Evolutionary conservation across 2,888 invertebrate genomes (phyloP).

Genomic region (Dasysyrphus tricinctus): DNA sequence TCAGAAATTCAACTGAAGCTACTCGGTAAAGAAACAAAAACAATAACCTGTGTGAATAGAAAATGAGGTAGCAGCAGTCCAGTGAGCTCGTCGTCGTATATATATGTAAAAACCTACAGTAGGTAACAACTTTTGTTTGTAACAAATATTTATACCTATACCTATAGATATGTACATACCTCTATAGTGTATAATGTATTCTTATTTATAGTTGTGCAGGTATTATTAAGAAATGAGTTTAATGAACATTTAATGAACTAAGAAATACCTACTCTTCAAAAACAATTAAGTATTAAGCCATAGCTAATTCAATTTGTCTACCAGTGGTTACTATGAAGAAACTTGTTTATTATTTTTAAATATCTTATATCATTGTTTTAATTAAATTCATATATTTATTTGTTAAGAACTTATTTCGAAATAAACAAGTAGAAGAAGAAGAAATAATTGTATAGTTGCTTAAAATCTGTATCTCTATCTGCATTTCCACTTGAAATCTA

Average conservation of each 20-base stretch:
- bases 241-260: conserved; percentile 25
- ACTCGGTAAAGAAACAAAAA: conserved; percentile 57
- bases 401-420: no score
- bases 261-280: neutral
- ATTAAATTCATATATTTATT: no score
- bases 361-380: neutral
- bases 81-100: conserved; percentile 8
- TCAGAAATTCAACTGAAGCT: conserved; percentile 24
- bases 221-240: conserved; percentile 17
- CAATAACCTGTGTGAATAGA: conserved; percentile 74
- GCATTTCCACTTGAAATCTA: no score
- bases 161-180: neutral
- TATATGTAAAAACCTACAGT: conserved; percentile 38
- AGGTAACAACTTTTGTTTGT: conserved; percentile 38
- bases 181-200: neutral
- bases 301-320: neutral
- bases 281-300: neutral
- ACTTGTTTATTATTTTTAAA: neutral
- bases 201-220: neutral
- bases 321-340: neutral
- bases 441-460: no score
- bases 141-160: neutral
- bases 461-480: no score
- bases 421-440: no score
- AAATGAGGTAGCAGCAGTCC: conserved; percentile 41